Conservation (phyloP, 2,888 invertebrate species). For the Polyommatus icarus region DNA sequence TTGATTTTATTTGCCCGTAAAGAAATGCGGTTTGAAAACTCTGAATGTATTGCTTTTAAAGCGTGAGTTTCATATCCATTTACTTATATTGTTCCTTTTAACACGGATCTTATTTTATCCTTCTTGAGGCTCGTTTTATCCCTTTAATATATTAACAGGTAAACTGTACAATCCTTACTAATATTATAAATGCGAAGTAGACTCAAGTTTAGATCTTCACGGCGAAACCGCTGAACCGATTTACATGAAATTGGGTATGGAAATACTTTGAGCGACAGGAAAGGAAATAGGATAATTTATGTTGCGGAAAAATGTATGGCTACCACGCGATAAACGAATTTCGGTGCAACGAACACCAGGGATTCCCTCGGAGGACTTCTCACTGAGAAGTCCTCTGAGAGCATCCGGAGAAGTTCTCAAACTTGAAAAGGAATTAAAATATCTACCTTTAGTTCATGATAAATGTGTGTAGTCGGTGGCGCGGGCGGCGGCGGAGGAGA, state of each 20-base stretch:
- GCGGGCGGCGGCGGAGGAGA: too few relatives aligned
- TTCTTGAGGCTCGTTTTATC: not conserved
- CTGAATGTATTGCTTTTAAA: conserved; percentile 4
- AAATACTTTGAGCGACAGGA: not conserved
- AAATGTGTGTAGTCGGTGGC: conserved; percentile 74
- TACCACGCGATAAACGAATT: too few relatives aligned
- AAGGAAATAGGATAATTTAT: too few relatives aligned
- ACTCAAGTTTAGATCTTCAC: not conserved
- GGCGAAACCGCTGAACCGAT: not conserved
- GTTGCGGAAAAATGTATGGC: too few relatives aligned
- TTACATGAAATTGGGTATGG: not conserved
- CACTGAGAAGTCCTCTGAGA: too few relatives aligned
- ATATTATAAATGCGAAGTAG: too few relatives aligned
- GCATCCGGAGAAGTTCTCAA: not conserved
- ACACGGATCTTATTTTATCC: not conserved
- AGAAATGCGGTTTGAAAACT: not conserved
- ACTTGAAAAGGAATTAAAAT: not conserved
- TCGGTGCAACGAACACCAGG: not conserved
- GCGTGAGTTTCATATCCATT: not conserved
- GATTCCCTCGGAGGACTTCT: not conserved
- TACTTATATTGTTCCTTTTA: not conserved
- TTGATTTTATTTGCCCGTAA: conserved; percentile 14
- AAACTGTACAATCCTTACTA: too few relatives aligned
- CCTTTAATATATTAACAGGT: too few relatives aligned
- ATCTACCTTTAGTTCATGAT: conserved; percentile 62